These are phyloP conservation scores for Perca fluviatilis DNA, from an alignment of 2,113 vertebrate species.

Conservation along the genomic window DNA sequence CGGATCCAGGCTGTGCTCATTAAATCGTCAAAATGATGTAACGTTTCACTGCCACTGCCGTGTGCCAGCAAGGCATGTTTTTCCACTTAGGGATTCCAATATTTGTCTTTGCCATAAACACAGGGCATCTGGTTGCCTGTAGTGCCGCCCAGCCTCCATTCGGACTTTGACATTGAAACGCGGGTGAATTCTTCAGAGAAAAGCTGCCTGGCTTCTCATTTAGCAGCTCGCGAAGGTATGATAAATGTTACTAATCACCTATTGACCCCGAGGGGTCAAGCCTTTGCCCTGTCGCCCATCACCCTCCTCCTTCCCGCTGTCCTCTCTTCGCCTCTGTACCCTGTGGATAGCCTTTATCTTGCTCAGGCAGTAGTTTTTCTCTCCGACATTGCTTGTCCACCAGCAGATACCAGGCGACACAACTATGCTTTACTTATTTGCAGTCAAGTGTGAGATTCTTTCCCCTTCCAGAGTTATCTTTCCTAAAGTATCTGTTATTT, in stretches of 20 bases:
- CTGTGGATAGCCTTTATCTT: slow-evolving; percentile 65
- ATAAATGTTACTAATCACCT: slow-evolving; percentile 84
- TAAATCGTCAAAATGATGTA: slow-evolving; percentile 77
- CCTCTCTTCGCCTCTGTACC: slow-evolving; percentile 47
- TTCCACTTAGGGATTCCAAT: slow-evolving; percentile 77
- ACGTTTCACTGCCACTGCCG: slow-evolving; percentile 62
- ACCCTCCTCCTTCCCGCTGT: slow-evolving; percentile 58
- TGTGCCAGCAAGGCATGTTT: slow-evolving; percentile 77
- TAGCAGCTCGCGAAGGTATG: slow-evolving; percentile 69
- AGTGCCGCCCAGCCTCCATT: slow-evolving; percentile 64
- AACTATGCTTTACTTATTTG: slow-evolving; percentile 52
- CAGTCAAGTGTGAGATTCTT: slow-evolving; percentile 58
- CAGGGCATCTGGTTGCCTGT: slow-evolving; percentile 74
- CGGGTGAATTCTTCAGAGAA: slow-evolving; percentile 53
- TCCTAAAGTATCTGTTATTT: slow-evolving; percentile 48
- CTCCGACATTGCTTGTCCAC: slow-evolving; percentile 32
- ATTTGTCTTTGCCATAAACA: slow-evolving; percentile 79
- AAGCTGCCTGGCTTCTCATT: slow-evolving; percentile 68
- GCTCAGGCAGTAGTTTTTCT: slow-evolving; percentile 37
- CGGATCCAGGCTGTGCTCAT: slow-evolving; percentile 75
- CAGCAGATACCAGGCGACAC: slow-evolving; percentile 41
- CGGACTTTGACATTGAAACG: slow-evolving; percentile 67
- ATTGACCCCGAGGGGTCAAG: slow-evolving; percentile 77
- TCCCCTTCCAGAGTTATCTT: slow-evolving; percentile 38
- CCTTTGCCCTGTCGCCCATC: slow-evolving; percentile 71